Evolutionary conservation across 2,797 vertebrate genomes (phyloP).

Genomic region (Glyptemys insculpta): DNA sequence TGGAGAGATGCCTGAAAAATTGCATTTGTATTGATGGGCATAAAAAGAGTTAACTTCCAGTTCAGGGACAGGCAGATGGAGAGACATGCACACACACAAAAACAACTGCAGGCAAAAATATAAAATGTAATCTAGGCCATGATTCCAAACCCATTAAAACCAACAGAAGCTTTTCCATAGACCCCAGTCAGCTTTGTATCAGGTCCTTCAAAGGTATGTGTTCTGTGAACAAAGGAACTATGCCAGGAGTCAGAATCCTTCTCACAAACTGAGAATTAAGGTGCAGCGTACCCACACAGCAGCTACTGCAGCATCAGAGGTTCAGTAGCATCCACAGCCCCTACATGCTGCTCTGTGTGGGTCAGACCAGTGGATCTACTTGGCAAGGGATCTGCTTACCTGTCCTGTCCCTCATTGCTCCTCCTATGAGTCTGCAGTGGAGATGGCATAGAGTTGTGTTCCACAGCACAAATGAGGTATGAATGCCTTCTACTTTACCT

Average conservation of each 20-base stretch:
- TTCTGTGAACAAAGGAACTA: background rate
- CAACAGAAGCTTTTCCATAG: background rate
- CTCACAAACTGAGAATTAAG: background rate
- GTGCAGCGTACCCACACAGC: background rate
- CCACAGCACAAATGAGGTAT: rapidly evolving
- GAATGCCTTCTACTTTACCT: background rate
- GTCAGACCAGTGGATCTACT: background rate
- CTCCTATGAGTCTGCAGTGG: background rate
- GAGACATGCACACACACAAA: background rate
- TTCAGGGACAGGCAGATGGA: background rate
- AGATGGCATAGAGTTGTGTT: background rate
- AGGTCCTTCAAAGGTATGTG: background rate
- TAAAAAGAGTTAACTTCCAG: background rate
- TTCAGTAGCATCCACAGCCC: background rate
- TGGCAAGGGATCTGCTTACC: background rate
- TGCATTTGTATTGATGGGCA: background rate
- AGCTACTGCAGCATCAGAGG: background rate
- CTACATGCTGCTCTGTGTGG: background rate
- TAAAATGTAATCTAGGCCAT: background rate
- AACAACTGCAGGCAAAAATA: background rate
- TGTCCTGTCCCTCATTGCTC: background rate
- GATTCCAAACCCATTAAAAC: background rate
- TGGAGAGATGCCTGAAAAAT: conserved; percentile 2
- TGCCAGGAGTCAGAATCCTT: background rate
- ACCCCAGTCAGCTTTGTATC: background rate